Conservation (phyloP, 2,888 invertebrate species). For the Proisotoma minuta region DNA sequence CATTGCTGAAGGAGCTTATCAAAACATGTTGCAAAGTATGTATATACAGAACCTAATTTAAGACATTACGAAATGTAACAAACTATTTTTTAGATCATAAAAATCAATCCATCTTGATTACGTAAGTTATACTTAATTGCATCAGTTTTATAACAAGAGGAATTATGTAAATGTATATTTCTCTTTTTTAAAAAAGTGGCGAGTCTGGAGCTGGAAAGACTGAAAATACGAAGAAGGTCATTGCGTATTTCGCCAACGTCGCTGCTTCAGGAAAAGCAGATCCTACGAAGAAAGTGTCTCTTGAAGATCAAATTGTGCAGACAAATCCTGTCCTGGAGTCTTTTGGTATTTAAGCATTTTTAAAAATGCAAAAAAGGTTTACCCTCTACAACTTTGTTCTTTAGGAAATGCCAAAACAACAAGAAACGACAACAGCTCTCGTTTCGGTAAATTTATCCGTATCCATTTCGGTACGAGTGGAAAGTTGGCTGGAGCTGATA, state of each 20-base stretch:
- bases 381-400: no score
- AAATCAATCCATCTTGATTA: no score
- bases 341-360: no score
- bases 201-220: slow-evolving; percentile 99
- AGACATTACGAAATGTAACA: background rate
- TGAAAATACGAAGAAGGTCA: slow-evolving; percentile 99
- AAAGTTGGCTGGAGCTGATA: slow-evolving; percentile 99
- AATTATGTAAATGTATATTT: slow-evolving; percentile 99
- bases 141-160: no score
- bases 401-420: slow-evolving; percentile 3
- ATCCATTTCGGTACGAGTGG: slow-evolving; percentile 99
- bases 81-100: slow-evolving; percentile 7
- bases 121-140: slow-evolving; percentile 91
- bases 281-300: slow-evolving; percentile 64
- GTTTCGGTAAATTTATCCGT: slow-evolving; percentile 97
- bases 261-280: slow-evolving; percentile 69
- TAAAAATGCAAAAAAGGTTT: no score
- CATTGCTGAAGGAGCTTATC: slow-evolving; percentile 99
- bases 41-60: background rate
- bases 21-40: slow-evolving; percentile 72
- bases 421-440: background rate
- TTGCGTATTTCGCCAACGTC: slow-evolving; percentile 98
- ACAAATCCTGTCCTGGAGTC: slow-evolving; percentile 99
- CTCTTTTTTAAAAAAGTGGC: no score
- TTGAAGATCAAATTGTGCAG: no score